Evolutionary conservation across 1,140 invertebrate genomes (phyloP).

Genomic region (Drosophila rhopaloa): DNA sequence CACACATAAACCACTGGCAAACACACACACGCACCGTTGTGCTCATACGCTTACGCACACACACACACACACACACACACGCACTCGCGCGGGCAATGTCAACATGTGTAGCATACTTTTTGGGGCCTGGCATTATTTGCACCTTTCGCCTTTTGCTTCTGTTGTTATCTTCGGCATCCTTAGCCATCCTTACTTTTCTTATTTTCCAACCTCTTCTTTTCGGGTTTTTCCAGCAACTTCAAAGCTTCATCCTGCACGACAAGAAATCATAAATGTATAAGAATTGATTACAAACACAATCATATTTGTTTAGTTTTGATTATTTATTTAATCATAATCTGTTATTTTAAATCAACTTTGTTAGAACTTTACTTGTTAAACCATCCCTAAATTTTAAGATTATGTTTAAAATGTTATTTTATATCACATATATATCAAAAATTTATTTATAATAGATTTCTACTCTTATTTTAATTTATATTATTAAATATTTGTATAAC

Average conservation of each 20-base stretch:
- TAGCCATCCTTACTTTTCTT: constrained; percentile 39
- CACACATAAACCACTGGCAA: constrained; percentile 58
- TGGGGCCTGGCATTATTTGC: constrained; percentile 76
- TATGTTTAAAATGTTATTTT: too few relatives aligned
- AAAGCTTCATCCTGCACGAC: constrained; percentile 44
- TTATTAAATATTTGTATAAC: too few relatives aligned
- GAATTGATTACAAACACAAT: too few relatives aligned
- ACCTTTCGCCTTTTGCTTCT: constrained; percentile 48
- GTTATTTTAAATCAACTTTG: too few relatives aligned
- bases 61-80: neutral
- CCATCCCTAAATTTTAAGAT: too few relatives aligned
- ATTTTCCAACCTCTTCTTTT: constrained; percentile 22
- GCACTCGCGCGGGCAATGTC: constrained; percentile 60
- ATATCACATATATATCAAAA: too few relatives aligned
- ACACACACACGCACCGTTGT: constrained; percentile 20
- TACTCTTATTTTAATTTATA: too few relatives aligned
- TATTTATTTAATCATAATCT: too few relatives aligned
- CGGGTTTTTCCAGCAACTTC: constrained; percentile 55
- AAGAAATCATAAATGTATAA: neutral
- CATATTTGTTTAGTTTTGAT: too few relatives aligned
- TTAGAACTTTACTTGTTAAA: too few relatives aligned
- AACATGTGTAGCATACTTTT: constrained; percentile 77
- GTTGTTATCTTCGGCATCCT: constrained; percentile 10
- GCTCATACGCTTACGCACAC: constrained; percentile 17
- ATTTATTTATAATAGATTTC: too few relatives aligned